Conservation (phyloP, 2,888 invertebrate genomes). For the Aricia artaxerxes region DNA sequence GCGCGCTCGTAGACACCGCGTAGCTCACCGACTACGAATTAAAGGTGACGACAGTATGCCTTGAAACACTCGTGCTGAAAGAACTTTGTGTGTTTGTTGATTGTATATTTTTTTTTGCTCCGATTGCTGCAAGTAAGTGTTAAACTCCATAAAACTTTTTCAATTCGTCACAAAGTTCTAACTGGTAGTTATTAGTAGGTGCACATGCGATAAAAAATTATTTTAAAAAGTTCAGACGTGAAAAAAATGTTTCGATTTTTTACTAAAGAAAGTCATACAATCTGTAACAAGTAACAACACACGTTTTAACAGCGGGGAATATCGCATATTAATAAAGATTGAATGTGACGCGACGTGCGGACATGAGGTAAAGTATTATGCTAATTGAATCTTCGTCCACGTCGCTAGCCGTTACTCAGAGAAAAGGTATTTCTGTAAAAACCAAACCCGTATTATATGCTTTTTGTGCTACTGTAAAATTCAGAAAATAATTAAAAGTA, state of each 20-base stretch:
- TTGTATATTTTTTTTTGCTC: background rate
- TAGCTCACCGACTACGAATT: slow-evolving; percentile 42
- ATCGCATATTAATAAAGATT: background rate
- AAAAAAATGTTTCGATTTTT: background rate
- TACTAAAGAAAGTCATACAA: background rate
- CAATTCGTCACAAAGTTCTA: background rate
- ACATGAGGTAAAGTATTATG: background rate
- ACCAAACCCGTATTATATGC: background rate
- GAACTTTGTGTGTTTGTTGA: slow-evolving; percentile 9
- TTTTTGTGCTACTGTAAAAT: background rate
- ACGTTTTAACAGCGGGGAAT: background rate
- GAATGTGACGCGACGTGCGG: background rate
- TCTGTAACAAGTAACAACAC: background rate
- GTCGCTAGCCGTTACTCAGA: background rate
- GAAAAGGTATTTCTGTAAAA: background rate
- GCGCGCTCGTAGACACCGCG: slow-evolving; percentile 51
- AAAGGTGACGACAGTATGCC: slow-evolving; percentile 2
- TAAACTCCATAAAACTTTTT: slow-evolving; percentile 4
- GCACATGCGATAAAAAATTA: background rate
- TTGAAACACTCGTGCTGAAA: background rate
- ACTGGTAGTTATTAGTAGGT: background rate
- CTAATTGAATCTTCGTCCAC: background rate
- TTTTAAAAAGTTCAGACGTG: background rate
- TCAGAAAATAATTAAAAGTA: background rate
- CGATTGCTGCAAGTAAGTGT: slow-evolving; percentile 1